phyloP scores from a whole-genome alignment of 2,113 vertebrate species.

The Megaceryle torquata region DNA sequence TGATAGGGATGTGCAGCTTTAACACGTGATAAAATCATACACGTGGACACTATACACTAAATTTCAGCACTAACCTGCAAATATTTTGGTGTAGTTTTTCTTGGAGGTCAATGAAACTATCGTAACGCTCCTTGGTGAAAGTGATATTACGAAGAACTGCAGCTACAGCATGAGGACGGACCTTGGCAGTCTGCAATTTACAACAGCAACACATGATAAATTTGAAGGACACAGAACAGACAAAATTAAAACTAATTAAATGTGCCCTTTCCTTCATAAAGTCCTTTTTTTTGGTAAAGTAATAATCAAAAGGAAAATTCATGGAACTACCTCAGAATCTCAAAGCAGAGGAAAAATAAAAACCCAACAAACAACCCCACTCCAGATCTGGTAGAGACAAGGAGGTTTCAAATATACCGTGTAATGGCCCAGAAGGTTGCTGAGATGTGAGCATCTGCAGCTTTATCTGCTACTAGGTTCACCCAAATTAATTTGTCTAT shows the following conservation, averaged over 20 bases:
- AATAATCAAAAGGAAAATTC: not conserved
- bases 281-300: not conserved
- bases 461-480: not conserved
- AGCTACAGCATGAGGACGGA: slow-evolving; percentile 90
- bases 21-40: not conserved
- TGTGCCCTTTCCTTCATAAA: not conserved
- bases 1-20: not conserved
- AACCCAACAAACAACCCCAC: not conserved
- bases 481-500: not conserved
- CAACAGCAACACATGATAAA: not conserved
- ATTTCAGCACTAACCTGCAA: slow-evolving; percentile 84
- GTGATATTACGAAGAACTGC: slow-evolving; percentile 90
- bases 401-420: not conserved
- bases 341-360: not conserved
- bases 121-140: slow-evolving; percentile 89
- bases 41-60: not conserved
- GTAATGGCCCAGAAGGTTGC: not conserved
- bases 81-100: slow-evolving; percentile 98
- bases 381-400: not conserved
- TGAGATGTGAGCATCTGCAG: not conserved
- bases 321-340: not conserved
- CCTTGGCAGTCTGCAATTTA: slow-evolving; percentile 80
- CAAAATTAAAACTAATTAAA: not conserved
- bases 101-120: slow-evolving; percentile 97
- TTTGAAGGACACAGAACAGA: not conserved